Evolutionary conservation across 2,797 vertebrate genomes (phyloP).

Genomic region (Clarias laeviceps): DNA sequence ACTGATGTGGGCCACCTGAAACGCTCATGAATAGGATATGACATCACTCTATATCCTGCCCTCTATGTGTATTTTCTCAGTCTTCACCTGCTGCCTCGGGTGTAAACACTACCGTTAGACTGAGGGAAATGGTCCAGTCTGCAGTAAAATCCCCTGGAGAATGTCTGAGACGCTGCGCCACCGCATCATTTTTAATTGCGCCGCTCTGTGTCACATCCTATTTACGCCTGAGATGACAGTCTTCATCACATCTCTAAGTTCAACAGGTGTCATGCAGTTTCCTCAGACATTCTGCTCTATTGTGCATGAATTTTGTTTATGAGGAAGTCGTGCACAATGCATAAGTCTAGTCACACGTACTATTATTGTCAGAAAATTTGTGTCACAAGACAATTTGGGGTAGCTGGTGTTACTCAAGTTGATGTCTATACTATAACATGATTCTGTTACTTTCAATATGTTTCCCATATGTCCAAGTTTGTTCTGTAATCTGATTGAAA

Average conservation of each 20-base stretch:
- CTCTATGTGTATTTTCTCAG: constrained; percentile 53
- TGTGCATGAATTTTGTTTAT: constrained; percentile 60
- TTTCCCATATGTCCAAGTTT: background rate
- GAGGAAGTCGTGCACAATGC: constrained; percentile 63
- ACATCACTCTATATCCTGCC: constrained; percentile 70
- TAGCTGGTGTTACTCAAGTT: constrained; percentile 27
- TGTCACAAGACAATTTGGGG: constrained; percentile 25
- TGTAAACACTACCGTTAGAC: constrained; percentile 51
- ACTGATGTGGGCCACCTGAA: constrained; percentile 69
- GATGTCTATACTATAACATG: background rate
- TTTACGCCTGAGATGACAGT: constrained; percentile 62
- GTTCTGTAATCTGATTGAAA: constrained; percentile 4
- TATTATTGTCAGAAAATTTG: constrained; percentile 62
- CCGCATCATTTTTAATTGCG: constrained; percentile 57
- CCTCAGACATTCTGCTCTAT: constrained; percentile 56
- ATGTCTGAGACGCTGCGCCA: constrained; percentile 65
- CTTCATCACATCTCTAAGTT: constrained; percentile 61
- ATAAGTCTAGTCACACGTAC: constrained; percentile 59
- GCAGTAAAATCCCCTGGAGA: constrained; percentile 63
- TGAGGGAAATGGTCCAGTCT: constrained; percentile 64
- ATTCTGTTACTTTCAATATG: background rate
- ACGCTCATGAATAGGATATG: constrained; percentile 68
- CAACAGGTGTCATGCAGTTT: constrained; percentile 81
- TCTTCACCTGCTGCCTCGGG: constrained; percentile 56
- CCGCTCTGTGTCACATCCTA: constrained; percentile 71